Evolutionary conservation across 2,797 vertebrate genomes (phyloP), one percentile per base, ranked within the genome.

Genomic region (Melanotaenia parkinsoni): DNA sequence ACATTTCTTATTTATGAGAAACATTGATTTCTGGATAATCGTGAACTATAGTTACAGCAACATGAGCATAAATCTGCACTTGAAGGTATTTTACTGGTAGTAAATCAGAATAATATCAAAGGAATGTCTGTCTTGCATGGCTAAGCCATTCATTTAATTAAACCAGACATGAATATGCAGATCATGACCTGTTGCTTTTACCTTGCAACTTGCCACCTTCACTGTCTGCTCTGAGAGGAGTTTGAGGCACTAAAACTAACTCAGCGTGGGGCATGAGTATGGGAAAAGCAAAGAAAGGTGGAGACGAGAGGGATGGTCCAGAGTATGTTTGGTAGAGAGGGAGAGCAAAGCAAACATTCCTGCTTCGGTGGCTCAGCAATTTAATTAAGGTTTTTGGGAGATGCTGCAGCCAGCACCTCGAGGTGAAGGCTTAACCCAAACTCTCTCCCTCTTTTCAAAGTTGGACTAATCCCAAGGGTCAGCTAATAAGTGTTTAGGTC

Each of bases 281-380:
- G 93, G 91, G 93, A 93, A 93, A 92, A 90, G 92, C 80, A 93
- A 93, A 94, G 92, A 91, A 71, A 72, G 82, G 77, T 86, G 77
- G 79, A 80, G 82, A 66, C 50, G 64, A n/a, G 84, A 65, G 40
- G 67, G 86, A 88, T 56, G 78, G 76, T 80, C 66, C 20, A 58
- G 37, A 45, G 74, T 54, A 68, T 59, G 54, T 47, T 72, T 57
- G 28, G 54, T 60, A 67, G 61, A 63, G 65, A 74, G 69, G 16
- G 83, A 85, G 79, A 79, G 71, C 73, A 84, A 82, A 83, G 88
- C 92, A 94, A 95, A 94, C 95, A 97, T 97, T 97, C 96, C 95
- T 96, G 86, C 72, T 76, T 93, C 68, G 88, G 94, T 96, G 96
- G 94, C 96, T 94, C 92, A 93, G 96, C 95, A 94, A 97, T 96